Conservation (phyloP, 2,797 vertebrate species). For the Aeoliscus strigatus region DNA sequence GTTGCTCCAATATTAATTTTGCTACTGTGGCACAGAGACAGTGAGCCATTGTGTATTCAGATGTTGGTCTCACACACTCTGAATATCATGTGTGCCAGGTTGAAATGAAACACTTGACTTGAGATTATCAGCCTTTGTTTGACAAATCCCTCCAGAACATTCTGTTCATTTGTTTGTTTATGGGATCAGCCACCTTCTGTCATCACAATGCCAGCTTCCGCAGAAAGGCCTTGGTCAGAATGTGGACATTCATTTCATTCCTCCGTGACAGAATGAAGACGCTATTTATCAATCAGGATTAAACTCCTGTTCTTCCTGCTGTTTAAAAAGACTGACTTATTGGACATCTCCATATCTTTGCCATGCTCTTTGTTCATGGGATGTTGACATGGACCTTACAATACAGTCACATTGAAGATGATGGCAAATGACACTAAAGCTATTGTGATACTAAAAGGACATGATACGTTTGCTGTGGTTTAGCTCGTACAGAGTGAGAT, state of each 20-base stretch:
- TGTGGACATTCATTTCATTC: background rate
- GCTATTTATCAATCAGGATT: background rate
- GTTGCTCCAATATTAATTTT: slow-evolving; percentile 6
- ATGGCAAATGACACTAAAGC: too few relatives aligned
- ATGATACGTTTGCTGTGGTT: too few relatives aligned
- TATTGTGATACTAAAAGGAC: too few relatives aligned
- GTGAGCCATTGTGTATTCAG: background rate
- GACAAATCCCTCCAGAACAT: background rate
- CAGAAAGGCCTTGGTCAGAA: background rate
- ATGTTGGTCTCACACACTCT: background rate
- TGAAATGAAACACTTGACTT: slow-evolving; percentile 5
- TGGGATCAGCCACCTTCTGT: background rate
- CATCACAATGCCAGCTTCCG: too few relatives aligned
- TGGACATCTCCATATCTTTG: background rate
- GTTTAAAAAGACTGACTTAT: background rate
- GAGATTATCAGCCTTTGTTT: background rate
- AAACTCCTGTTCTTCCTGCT: background rate
- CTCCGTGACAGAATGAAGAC: background rate
- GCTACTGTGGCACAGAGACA: background rate
- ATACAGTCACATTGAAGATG: too few relatives aligned
- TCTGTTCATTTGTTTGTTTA: background rate
- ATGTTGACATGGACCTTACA: too few relatives aligned
- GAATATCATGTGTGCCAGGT: background rate
- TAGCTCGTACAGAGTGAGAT: too few relatives aligned
- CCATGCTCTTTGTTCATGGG: too few relatives aligned